Evolutionary conservation across 2,888 invertebrate species (phyloP).

Genomic region (Tetragonula carbonaria): DNA sequence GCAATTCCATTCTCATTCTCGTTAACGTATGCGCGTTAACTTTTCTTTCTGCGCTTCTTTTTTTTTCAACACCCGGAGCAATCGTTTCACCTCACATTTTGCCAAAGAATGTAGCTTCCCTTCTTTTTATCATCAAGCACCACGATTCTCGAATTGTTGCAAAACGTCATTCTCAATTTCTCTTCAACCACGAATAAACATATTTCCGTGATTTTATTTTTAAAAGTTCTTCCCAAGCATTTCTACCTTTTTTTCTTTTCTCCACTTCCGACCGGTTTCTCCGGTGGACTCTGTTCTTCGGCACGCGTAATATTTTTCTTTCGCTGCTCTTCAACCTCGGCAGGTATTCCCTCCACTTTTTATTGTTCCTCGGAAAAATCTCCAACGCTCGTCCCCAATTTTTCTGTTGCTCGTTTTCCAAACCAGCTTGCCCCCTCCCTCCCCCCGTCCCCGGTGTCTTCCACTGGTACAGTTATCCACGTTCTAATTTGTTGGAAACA

Average conservation of each 20-base stretch:
- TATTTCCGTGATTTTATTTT: not conserved
- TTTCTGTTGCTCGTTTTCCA: not conserved
- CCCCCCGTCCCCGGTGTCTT: not conserved
- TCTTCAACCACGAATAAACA: not conserved
- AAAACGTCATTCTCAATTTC: not conserved
- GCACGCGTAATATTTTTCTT: not conserved
- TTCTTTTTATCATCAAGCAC: too few relatives aligned
- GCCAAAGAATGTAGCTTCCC: too few relatives aligned
- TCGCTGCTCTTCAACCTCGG: too few relatives aligned
- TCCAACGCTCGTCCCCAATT: too few relatives aligned
- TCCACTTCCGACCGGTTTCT: not conserved
- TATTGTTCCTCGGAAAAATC: too few relatives aligned
- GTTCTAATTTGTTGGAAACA: not conserved
- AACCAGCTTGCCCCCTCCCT: not conserved
- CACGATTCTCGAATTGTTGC: too few relatives aligned
- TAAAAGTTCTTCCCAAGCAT: not conserved
- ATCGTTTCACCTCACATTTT: too few relatives aligned
- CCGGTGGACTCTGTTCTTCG: not conserved
- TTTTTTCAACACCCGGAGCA: too few relatives aligned
- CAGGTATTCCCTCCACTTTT: too few relatives aligned
- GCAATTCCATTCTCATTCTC: not conserved
- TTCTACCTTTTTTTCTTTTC: not conserved
- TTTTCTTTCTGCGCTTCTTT: not conserved
- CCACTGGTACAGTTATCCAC: not conserved
- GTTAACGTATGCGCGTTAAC: not conserved